These are phyloP conservation scores for Hydractinia echinata DNA, from an alignment of 30 jellyfish, hydroid and myxozoan species.

Conservation along the genomic window DNA sequence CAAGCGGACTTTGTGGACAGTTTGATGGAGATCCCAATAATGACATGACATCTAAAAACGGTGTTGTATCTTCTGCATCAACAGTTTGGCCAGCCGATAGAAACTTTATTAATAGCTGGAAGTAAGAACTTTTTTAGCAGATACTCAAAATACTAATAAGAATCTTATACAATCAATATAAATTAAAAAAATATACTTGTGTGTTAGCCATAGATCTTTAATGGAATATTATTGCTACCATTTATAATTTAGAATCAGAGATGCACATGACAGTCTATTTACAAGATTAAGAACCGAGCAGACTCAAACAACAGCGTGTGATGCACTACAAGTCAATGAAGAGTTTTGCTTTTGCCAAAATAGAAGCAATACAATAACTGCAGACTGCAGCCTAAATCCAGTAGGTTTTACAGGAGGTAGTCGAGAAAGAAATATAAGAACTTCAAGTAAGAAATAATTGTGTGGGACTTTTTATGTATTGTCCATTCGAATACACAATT, in stretches of 20 bases:
- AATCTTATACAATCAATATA: no score
- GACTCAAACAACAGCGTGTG: neutral
- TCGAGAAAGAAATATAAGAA: no score
- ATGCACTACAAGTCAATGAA: conserved; percentile 4
- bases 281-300: neutral
- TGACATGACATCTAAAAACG: conserved; percentile 7
- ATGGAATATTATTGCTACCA: no score
- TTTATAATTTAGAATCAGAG: no score
- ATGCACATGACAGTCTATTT: no score
- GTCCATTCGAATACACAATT: no score
- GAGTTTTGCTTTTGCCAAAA: conserved; percentile 2
- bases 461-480: no score
- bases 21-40: conserved; percentile 5
- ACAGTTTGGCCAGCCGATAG: neutral
- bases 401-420: neutral
- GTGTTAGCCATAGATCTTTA: no score
- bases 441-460: no score
- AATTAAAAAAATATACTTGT: no score
- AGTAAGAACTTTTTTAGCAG: neutral
- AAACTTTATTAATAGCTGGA: conserved; percentile 15
- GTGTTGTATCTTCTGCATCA: neutral
- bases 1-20: conserved; percentile 33
- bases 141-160: no score
- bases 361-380: neutral
- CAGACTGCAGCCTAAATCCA: neutral